phyloP scores from a whole-genome alignment of 2,113 vertebrate genomes.

The Gobiocypris rarus region DNA sequence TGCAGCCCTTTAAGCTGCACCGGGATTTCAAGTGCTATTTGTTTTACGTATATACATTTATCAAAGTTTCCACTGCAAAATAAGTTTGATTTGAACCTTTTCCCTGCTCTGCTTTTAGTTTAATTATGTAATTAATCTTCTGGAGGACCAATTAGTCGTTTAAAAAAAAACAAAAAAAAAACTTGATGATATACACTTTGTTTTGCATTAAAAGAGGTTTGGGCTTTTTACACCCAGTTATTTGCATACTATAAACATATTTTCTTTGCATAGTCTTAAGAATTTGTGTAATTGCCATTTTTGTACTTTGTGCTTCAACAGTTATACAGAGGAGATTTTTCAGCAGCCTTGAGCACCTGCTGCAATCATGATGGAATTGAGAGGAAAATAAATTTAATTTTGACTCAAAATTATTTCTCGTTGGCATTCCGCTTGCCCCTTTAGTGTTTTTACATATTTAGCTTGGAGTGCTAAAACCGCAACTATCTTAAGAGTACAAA shows the following conservation, averaged over 20 bases:
- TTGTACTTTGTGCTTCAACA: background rate
- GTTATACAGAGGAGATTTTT: background rate
- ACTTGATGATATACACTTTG: too few relatives aligned
- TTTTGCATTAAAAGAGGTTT: background rate
- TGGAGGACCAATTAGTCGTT: background rate
- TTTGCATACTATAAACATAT: background rate
- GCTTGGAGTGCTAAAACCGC: background rate
- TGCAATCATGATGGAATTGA: conserved; percentile 3
- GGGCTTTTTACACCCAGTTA: background rate
- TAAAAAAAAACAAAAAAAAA: too few relatives aligned
- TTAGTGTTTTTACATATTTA: background rate
- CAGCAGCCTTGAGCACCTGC: conserved; percentile 1
- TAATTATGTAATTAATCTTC: conserved; percentile 27
- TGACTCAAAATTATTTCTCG: background rate
- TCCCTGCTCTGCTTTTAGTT: background rate
- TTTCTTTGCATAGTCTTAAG: background rate
- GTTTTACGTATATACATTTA: conserved; percentile 8
- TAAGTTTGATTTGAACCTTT: background rate
- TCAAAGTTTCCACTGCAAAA: background rate
- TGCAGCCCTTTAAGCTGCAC: background rate
- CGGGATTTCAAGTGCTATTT: conserved; percentile 13
- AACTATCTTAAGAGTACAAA: conserved; percentile 22
- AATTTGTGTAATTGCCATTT: background rate
- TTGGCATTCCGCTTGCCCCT: background rate
- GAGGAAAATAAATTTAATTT: conserved; percentile 6